phyloP scores from a whole-genome alignment of 1,140 invertebrate species.

The Homalodisca vitripennis region DNA sequence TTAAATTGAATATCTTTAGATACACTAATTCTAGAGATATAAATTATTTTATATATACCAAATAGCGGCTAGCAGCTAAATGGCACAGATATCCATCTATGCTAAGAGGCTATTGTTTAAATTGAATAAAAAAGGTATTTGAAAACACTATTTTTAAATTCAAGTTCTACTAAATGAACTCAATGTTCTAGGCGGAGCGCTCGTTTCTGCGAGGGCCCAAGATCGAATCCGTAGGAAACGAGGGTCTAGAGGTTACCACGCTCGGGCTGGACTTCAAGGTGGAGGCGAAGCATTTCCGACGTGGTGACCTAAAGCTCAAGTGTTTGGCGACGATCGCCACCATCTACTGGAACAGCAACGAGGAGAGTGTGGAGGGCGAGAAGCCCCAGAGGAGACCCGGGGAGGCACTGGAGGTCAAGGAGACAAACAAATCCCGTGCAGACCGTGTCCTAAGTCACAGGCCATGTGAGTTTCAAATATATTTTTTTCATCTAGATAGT shows the following conservation, averaged over 20 bases:
- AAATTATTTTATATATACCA: no score
- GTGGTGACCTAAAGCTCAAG: conserved; percentile 82
- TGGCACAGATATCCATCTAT: no score
- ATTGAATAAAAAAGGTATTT: no score
- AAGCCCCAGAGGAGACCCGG: conserved; percentile 69
- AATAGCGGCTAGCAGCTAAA: no score
- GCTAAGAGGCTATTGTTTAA: no score
- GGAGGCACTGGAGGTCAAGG: conserved; percentile 61
- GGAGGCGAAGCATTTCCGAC: conserved; percentile 70
- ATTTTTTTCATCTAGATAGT: no score
- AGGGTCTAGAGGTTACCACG: conserved; percentile 69
- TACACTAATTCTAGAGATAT: no score
- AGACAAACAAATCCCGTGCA: conserved; percentile 51
- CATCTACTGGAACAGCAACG: conserved; percentile 78
- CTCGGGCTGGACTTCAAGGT: conserved; percentile 72
- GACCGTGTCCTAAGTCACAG: conserved; percentile 51
- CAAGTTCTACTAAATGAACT: conserved; percentile 17
- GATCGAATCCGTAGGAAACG: conserved; percentile 52
- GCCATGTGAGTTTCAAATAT: conserved; percentile 3
- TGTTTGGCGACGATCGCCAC: conserved; percentile 83
- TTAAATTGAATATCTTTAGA: no score
- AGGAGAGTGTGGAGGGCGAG: no score
- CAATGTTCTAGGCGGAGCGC: conserved; percentile 52
- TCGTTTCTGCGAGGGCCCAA: conserved; percentile 53
- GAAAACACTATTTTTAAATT: not conserved